These are phyloP conservation scores for Pygmarrhopalites habei DNA, from an alignment of 1,140 invertebrate genomes.

Conservation along the genomic window DNA sequence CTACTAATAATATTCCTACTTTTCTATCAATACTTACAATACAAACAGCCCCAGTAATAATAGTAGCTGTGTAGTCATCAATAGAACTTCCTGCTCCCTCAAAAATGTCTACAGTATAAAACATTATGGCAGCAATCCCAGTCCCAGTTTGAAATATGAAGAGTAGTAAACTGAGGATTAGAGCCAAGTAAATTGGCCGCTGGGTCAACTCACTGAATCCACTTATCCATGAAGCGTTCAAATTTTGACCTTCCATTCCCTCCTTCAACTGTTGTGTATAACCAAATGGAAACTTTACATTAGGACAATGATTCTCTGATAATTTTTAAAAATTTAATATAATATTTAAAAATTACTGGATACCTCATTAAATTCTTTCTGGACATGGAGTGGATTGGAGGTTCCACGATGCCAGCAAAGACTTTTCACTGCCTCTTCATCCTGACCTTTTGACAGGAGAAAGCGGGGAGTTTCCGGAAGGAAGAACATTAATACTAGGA, in stretches of 20 bases:
- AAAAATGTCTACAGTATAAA: slow-evolving; percentile 71
- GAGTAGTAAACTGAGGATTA: slow-evolving; percentile 24
- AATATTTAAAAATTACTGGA: too few species aligned
- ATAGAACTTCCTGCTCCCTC: slow-evolving; percentile 40
- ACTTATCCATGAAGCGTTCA: too few species aligned
- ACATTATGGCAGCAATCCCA: slow-evolving; percentile 62
- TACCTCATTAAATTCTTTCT: too few species aligned
- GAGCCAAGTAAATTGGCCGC: background rate
- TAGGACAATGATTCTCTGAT: too few species aligned
- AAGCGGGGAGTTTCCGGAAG: too few species aligned
- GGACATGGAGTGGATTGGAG: too few species aligned
- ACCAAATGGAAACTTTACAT: too few species aligned
- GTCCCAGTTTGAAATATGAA: slow-evolving; percentile 48
- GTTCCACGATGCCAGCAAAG: too few species aligned
- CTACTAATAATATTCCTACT: background rate
- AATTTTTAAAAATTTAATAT: too few species aligned
- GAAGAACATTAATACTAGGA: too few species aligned
- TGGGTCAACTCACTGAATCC: background rate
- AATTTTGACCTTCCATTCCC: background rate
- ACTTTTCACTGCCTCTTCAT: too few species aligned
- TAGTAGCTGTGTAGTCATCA: slow-evolving; percentile 41
- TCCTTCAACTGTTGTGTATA: background rate
- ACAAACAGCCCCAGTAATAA: slow-evolving; percentile 45
- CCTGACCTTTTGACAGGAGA: too few species aligned
- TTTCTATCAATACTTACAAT: slow-evolving; percentile 28